Evolutionary conservation across 2,888 invertebrate genomes (phyloP).

Genomic region (Schizaphis graminum): DNA sequence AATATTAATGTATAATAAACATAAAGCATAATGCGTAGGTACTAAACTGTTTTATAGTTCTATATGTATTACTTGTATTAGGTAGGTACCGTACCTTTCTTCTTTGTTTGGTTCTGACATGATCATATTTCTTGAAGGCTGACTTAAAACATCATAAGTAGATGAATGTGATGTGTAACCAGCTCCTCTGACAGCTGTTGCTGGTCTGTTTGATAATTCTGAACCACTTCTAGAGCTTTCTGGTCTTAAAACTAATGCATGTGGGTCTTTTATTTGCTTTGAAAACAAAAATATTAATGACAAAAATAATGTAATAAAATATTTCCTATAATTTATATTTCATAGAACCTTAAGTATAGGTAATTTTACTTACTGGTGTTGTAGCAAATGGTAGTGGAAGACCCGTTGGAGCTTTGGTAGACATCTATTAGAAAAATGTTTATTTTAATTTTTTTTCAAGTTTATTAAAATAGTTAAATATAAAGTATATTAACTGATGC

Average conservation of each 20-base stretch:
- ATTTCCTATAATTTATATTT: neutral
- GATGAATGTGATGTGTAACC: slow-evolving; percentile 87
- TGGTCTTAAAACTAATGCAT: slow-evolving; percentile 47
- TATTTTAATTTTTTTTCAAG: neutral
- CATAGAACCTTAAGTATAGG: neutral
- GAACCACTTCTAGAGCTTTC: slow-evolving; percentile 60
- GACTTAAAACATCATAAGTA: slow-evolving; percentile 83
- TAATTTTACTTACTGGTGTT: slow-evolving; percentile 50
- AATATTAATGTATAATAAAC: neutral
- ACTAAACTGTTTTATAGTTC: neutral
- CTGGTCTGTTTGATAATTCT: slow-evolving; percentile 76
- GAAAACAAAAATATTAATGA: neutral
- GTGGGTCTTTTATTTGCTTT: slow-evolving; percentile 61
- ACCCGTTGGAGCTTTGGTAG: slow-evolving; percentile 52
- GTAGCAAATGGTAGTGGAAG: slow-evolving; percentile 60
- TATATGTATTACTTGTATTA: no score
- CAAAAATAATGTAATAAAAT: neutral
- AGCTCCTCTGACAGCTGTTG: slow-evolving; percentile 96
- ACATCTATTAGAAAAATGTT: slow-evolving; percentile 35
- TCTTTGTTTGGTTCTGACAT: slow-evolving; percentile 65
- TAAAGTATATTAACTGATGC: slow-evolving; percentile 70
- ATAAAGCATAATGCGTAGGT: neutral
- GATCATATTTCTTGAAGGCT: slow-evolving; percentile 71
- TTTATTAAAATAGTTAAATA: neutral
- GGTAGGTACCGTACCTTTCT: slow-evolving; percentile 13